Base-by-base conservation (phyloP, 2,113 vertebrate species). In the Rhegmatorhina hoffmannsi region DNA sequence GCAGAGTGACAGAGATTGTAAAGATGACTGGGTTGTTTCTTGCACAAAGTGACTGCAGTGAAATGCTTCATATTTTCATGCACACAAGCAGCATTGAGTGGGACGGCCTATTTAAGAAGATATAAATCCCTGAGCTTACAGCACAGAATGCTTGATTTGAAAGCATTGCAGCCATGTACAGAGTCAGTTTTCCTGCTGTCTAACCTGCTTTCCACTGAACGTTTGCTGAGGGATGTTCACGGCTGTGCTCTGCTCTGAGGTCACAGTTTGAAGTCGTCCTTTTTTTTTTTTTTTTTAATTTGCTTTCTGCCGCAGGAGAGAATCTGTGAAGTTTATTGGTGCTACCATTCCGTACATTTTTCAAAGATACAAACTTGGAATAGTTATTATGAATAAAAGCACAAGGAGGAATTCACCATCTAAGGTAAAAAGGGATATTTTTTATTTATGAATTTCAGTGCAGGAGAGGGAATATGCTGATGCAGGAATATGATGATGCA, bases 231-330 rank as follows among this genome's bases (percentile, higher is more conserved):
- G 87, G 97, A 97, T 96, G 96, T 92, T 88, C 84, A 94, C 38
- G 94, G 92, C 96, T 97, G 94, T 98, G 97, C 92, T 97, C 80
- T 95, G 80, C 95, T 97, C 96, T 98, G 98, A 98, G 98, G 98
- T 98, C 98, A 98, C 98, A 98, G 98, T 98, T 97, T 98, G 98
- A 97, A 97, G 97, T 97, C 92, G 74, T 96, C 96, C 90, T 94
- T 91, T 96, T 97, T 92, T 92, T 97, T 95, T 90, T 97, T 97
- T 96, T 90, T 97, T 97, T 84, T 93, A 97, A 98, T 98, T 98
- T 98, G 97, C 97, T 97, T 97, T 96, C 95, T 97, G 98, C 97
- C 85, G 97, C 97, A 97, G 97, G 95, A 97, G 91, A 95, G 95
- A 87, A 93, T 97, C 95, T 95, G 84, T 28, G 63, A 90, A 97